Base-by-base conservation (phyloP, 2,888 invertebrate species). In the Scotopteryx bipunctaria region DNA sequence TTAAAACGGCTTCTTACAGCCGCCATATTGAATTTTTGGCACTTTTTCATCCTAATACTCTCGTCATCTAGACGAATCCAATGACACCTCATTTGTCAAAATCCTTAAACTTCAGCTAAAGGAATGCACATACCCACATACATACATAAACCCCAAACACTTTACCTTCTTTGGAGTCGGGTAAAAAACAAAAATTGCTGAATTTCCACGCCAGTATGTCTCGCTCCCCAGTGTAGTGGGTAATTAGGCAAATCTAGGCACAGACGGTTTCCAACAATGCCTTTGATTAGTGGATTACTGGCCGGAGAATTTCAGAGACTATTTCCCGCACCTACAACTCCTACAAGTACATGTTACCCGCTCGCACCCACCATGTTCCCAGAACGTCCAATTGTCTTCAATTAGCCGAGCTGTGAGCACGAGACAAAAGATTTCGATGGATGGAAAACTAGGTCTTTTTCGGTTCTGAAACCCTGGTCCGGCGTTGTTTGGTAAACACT, bases 181-280 rank as follows among this genome's bases (percentile, higher is more conserved):
- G n/a, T n/a, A 25, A 0, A n/a, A 9, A 25, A 9, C 25, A 25
- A 25, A 27, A 27, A 11, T 27, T 27, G 2, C 19, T 9, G 1
- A 2, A 32, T 11, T 13, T 11, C 3, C 11, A 3, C 0, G 3
- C 0, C 60, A 11, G 56, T 73, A 46, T 63, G 63, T 69, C 44
- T 37, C 50, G 2, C 47, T 35, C 47, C 59, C 52, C 55, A 64
- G 60, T 59, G 64, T 67, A 70, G 72, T 71, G 63, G 71, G 75
- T 77, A 76, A 80, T 79, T 77, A 78, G 72, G 71, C 70, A 77
- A 79, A 80, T 76, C 71, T 70, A 73, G 75, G 68, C 68, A 62
- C 64, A 67, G 64, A 68, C 69, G 59, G 68, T 58, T 68, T 61
- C 63, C 61, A 71, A 78, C 72, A 76, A 78, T 76, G 71, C 69